These are phyloP conservation scores for Microcebus griseorufus DNA, from an alignment of 2,113 vertebrate genomes.

Conservation along the genomic window DNA sequence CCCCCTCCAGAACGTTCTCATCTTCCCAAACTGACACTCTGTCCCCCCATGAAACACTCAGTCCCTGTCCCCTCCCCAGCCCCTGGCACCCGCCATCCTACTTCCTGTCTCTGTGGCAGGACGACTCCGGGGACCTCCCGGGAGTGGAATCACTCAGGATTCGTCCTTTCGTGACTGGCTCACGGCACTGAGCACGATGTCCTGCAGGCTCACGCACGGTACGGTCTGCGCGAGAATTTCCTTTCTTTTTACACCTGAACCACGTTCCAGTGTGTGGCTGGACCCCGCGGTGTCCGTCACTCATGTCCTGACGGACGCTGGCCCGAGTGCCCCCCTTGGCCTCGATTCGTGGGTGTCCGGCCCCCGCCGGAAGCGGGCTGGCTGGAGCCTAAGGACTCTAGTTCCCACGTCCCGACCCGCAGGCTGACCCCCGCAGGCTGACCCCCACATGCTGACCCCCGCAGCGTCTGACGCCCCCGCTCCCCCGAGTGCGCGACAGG, in stretches of 20 bases:
- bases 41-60: not conserved
- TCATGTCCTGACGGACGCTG: fast-evolving
- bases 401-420: not conserved
- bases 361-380: not conserved
- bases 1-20: not conserved
- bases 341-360: not conserved
- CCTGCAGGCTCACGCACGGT: not conserved
- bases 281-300: not conserved
- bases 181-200: not conserved
- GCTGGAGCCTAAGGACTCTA: fast-evolving
- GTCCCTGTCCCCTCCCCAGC: too few species aligned
- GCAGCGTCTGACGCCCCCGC: fast-evolving
- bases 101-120: too few species aligned
- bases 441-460: too few species aligned
- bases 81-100: not conserved
- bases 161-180: not conserved
- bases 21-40: not conserved
- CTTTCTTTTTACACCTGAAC: not conserved
- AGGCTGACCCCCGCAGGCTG: too few species aligned
- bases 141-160: too few species aligned
- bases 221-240: too few species aligned
- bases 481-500: too few species aligned
- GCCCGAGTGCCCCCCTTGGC: not conserved
- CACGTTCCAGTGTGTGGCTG: fast-evolving
- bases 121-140: not conserved